Base-by-base conservation (phyloP, 2,888 invertebrate genomes). In the Strigamia maritima region DNA sequence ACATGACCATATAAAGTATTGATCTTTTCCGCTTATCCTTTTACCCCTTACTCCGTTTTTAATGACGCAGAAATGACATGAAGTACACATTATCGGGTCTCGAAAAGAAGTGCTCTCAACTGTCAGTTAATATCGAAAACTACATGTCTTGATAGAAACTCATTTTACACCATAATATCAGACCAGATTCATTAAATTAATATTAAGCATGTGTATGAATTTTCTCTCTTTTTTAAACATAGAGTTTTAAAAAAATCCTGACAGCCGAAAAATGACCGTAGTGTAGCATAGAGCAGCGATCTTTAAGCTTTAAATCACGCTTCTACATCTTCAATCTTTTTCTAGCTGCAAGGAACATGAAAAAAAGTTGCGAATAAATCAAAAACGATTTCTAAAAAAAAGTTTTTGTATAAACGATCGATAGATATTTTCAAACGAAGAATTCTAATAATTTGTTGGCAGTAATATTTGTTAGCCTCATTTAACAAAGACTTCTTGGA, bases 51-150 rank as follows among this genome's bases (percentile, higher is more conserved):
- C 4, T 70, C 10, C 28, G 28, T 14, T 70, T 70, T 70, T 70
- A 70, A 24, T 70, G 70, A 28, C 70, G 70, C 16, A n/a, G 70
- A 28, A 70, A 28, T 70, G 70, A 70, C 70, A 70, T 24, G 16
- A 70, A 26, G 70, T 28, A 14, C 8, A 70, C 28, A 70, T 70
- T 10, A 60, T 2, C 2, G 22, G 10, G 60, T 19, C 14, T 28
- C 10, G 12, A 24, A 26, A 70, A 70, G 70, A 26, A n/a, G 22
- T 24, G n/a, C 22, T 19, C 44, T 54, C 54, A 16, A 19, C 54
- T 19, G 19, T 6, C 26, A 70, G 28, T 24, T 70, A n/a, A n/a
- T 70, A 70, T 70, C 24, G n/a, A 70, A 70, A 70, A 26, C 19
- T 19, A 54, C n/a, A 16, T 65, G 22, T 65, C 22, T 65, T 22